Evolutionary conservation across 2,797 vertebrate species (phyloP), one percentile per base, ranked within the genome.

Genomic region (Neostethus bicornis): DNA sequence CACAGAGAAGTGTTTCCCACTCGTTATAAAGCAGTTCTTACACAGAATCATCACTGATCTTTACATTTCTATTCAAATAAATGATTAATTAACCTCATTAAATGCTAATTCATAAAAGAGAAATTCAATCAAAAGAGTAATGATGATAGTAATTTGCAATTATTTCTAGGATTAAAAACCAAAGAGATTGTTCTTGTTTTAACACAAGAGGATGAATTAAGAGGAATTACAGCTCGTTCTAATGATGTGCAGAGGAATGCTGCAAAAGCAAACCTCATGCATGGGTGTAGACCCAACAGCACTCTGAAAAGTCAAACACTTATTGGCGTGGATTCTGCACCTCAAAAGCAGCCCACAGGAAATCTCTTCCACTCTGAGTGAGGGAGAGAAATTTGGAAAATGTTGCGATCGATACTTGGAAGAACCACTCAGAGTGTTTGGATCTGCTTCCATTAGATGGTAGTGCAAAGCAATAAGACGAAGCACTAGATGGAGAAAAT

Each of bases 401-500:
- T 60, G 48, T 28, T 75, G 54, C 47, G 29, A 62, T 66, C 56
- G 66, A 71, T 61, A 56, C 11, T 39, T 43, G 42, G 17, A 25
- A 37, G 28, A 26, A 13, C 24, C 43, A 41, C 21, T 49, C 56
- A 47, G 28, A 29, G 51, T 56, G 48, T 37, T 51, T 16, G 47
- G 59, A 61, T 66, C 41, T 58, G 61, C 35, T 52, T 55, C 24
- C 68, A 45, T 66, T 44, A 26, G 31, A 57, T 59, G 60, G 2
- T 31, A 59, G 68, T 28, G 53, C 51, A 61, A 57, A 68, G 43
- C 69, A 23, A 53, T 47, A 50, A 54, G 71, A 63, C 80, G 61
- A 80, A 65, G 68, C 66, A 74, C 74, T 55, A 25, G 68, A 67
- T 59, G 51, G 42, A 76, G 51, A 52, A 23, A 19, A 55, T 45